Percentiles rank a stretch among this genome's conserved stretches.
phyloP scores from a whole-genome alignment of 1,140 invertebrate species.

The Euura saliciscinereae region DNA sequence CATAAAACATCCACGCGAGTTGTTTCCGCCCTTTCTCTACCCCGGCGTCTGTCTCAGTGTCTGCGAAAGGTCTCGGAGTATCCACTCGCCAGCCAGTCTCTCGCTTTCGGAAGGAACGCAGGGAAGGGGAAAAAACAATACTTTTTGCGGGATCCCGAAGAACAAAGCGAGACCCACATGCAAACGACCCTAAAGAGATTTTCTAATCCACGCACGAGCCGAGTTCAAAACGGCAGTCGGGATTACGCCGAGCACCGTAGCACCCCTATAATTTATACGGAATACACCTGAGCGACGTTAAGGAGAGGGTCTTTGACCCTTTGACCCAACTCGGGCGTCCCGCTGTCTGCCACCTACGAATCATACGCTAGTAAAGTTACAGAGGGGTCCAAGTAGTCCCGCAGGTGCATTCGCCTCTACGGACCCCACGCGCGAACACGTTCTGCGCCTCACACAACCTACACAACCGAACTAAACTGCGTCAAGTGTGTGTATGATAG shows the following conservation, averaged over 20 bases:
- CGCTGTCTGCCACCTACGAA: neutral
- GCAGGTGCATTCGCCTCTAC: slow-evolving; percentile 11
- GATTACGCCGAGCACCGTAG: no score
- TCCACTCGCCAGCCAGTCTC: neutral
- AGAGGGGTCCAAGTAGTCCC: slow-evolving; percentile 8
- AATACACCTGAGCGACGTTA: neutral
- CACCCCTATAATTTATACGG: neutral
- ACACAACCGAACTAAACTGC: no score
- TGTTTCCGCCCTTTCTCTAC: neutral
- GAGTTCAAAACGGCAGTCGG: no score
- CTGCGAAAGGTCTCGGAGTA: neutral
- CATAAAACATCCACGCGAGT: slow-evolving; percentile 3
- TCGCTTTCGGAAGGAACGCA: neutral
- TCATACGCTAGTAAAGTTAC: slow-evolving; percentile 1
- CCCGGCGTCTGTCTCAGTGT: neutral
- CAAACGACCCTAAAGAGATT: no score
- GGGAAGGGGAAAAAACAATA: neutral
- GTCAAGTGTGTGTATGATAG: no score
- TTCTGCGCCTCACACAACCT: no score
- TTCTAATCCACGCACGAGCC: no score
- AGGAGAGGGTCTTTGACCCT: neutral
- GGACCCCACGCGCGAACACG: neutral
- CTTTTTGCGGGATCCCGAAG: no score
- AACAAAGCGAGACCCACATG: no score
- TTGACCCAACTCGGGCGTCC: slow-evolving; percentile 5